These are phyloP conservation scores for Phlogophora meticulosa DNA, from an alignment of 2,888 invertebrate species.

Conservation along the genomic window DNA sequence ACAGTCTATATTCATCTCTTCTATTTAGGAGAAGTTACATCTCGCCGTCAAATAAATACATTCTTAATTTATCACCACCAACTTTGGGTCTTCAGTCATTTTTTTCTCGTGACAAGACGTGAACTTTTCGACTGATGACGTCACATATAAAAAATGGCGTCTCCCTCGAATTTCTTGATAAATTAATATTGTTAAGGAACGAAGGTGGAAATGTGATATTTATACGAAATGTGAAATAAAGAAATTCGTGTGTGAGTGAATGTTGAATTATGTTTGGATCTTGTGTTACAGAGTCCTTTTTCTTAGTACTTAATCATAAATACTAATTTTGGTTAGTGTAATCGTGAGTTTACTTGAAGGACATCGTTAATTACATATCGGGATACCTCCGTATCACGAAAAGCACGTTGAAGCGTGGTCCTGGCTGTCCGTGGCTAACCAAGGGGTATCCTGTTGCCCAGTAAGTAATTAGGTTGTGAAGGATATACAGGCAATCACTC, in stretches of 20 bases:
- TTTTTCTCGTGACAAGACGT: slow-evolving; percentile 47
- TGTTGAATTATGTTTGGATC: slow-evolving; percentile 16
- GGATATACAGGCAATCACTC: no score
- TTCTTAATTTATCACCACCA: slow-evolving; percentile 69
- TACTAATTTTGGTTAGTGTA: neutral
- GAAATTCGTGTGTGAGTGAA: neutral
- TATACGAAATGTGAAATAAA: slow-evolving; percentile 13
- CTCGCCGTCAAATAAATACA: slow-evolving; percentile 59
- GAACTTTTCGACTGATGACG: slow-evolving; percentile 62
- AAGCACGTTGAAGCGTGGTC: no score
- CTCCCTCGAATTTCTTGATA: slow-evolving; percentile 45
- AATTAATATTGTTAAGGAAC: slow-evolving; percentile 52
- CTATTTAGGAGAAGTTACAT: slow-evolving; percentile 24
- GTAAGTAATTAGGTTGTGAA: no score
- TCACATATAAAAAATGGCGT: slow-evolving; percentile 47
- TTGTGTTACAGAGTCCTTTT: neutral
- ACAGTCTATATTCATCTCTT: slow-evolving; percentile 28
- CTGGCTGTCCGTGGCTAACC: no score
- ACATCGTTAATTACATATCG: no score
- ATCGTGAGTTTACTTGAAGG: neutral
- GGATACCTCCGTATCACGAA: no score
- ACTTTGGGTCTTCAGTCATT: slow-evolving; percentile 51
- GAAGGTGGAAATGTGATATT: slow-evolving; percentile 43
- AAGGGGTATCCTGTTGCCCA: no score
- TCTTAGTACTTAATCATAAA: neutral